Base-by-base conservation (phyloP, 2,888 invertebrate genomes). In the Eumacrocentrus americanus region DNA sequence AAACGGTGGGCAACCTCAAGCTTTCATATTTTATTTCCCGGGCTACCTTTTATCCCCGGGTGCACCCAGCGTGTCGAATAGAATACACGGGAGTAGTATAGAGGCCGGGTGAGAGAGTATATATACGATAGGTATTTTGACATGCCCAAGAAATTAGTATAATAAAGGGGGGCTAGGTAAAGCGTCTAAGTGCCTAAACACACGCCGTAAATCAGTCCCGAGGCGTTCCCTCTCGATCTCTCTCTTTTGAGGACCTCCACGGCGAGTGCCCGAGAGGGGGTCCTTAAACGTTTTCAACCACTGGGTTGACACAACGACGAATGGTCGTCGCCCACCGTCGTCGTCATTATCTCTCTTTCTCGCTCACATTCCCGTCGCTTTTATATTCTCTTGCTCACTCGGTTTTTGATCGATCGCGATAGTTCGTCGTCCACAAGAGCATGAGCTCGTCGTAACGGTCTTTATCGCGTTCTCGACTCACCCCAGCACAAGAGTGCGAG, bases 121-220 rank as follows among this genome's bases (percentile, higher is more conserved):
- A 53, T 55, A 57, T 51, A 59, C 63, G 67, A 71, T 71, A 71
- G 74, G 59, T 77, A 79, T 78, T 79, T 79, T 79, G 78, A 79
- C 79, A 74, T 74, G 68, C 71, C 73, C 76, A 69, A 73, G 75
- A 79, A 78, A 80, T 79, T 80, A 79, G 77, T 77, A 79, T 80
- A 78, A 80, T 79, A 80, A 80, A 77, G 60, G 55, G 34, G 34
- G 58, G 44, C 62, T 64, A 66, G 72, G 70, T 69, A 67, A 67
- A 69, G 66, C 68, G 69, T 61, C 69, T 67, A 70, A 74, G 71
- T 71, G 72, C 75, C 77, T 75, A 78, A 79, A 76, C 75, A 77
- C 76, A 77, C 75, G 76, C 72, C 75, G 76, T 79, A 78, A 79
- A 79, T 79, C 74, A 66, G 59, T 62, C 64, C 47, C 58, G 54